phyloP scores from a whole-genome alignment of 2,797 vertebrate genomes.

The Oreonectes daqikongensis region DNA sequence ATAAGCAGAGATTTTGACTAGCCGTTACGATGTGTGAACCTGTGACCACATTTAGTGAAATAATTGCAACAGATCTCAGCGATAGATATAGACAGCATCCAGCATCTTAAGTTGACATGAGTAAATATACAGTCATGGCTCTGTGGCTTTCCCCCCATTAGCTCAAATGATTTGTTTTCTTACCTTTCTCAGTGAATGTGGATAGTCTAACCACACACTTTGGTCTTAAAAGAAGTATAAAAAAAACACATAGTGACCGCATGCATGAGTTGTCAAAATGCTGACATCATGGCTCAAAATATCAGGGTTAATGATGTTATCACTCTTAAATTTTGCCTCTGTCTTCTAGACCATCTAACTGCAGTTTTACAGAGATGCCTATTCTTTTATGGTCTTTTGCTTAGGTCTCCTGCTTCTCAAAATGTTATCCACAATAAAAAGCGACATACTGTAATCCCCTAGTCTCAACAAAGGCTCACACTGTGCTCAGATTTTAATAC shows the following conservation, averaged over 20 bases:
- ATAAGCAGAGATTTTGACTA: constrained; percentile 30
- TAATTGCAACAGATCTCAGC: constrained; percentile 54
- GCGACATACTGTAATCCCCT: too few species aligned
- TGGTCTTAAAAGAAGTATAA: neutral
- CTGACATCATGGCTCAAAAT: constrained; percentile 12
- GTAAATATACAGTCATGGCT: constrained; percentile 59
- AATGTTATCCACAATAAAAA: too few species aligned
- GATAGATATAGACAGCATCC: constrained; percentile 59
- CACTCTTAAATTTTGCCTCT: neutral
- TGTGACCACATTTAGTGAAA: constrained; percentile 52
- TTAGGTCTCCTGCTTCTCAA: too few species aligned
- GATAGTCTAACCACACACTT: constrained; percentile 33
- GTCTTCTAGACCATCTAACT: neutral
- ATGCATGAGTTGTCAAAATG: neutral
- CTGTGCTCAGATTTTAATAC: too few species aligned
- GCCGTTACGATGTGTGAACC: constrained; percentile 27
- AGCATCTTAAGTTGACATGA: constrained; percentile 56
- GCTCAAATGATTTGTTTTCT: constrained; percentile 59
- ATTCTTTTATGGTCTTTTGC: too few species aligned
- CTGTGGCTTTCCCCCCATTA: constrained; percentile 58
- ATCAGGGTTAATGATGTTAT: constrained; percentile 13
- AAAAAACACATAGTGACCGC: too few species aligned
- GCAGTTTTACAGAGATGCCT: neutral
- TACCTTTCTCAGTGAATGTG: constrained; percentile 47
- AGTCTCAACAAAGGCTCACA: too few species aligned